Base-by-base conservation (phyloP, 1,140 invertebrate species). In the roundworm (Caenorhabditis elegans) region DNA sequence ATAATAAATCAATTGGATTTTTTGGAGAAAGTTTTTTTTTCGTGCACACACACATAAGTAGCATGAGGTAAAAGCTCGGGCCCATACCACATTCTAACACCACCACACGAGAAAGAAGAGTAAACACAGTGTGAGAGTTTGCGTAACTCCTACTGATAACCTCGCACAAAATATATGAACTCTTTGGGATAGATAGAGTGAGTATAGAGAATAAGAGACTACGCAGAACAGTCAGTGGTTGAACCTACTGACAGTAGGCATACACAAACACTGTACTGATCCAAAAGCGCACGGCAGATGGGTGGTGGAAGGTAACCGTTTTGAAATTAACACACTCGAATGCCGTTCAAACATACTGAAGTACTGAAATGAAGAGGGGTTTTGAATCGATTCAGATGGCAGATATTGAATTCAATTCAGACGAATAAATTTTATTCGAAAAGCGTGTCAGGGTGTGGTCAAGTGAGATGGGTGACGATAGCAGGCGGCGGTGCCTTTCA, bases 61-160 rank as follows among this genome's bases (percentile, higher is more conserved):
- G 60, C 60, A 70, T 70, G 60, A 70, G 60, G 60, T 70, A 70
- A 70, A 70, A 70, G 60, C 28, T 17, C n/a, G n/a, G n/a, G n/a
- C 34, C 60, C 26, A 22, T 22, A 70, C 60, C 60, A 70, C 60
- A 39, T 70, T 70, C 60, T 70, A 70, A 70, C 60, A 70, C 60
- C 55, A 53, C 55, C 34, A 70, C 34, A 43, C 34, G 60, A 70
- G 60, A 70, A 70, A 70, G 36, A 70, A 39, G 34, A 70, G 60
- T 70, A 70, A 70, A 70, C 60, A 70, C 60, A 70, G 60, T 70
- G 60, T 70, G 60, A 70, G 60, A 70, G 60, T 70, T 70, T 70
- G 60, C 60, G 60, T 70, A 70, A 70, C 60, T 70, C 60, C 60
- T 70, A 70, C 60, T 70, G 60, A 70, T 70, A 70, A 70, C 60